Evolutionary conservation across 2,888 invertebrate species (phyloP).

Genomic region (Hyles lineata): DNA sequence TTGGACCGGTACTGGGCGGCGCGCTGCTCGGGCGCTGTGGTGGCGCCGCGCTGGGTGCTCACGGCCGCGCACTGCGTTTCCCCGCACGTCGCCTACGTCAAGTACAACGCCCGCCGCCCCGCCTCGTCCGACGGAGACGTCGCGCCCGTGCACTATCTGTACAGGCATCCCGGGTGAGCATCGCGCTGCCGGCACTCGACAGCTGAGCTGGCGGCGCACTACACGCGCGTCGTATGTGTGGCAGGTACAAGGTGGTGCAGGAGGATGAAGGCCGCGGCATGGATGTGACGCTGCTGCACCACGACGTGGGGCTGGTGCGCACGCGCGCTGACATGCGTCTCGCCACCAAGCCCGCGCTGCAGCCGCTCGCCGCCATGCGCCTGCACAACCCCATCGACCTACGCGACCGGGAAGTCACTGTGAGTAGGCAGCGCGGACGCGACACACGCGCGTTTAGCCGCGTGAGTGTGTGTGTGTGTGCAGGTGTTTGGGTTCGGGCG

Average conservation of each 20-base stretch:
- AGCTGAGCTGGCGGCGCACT: background rate
- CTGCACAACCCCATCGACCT: conserved; percentile 52
- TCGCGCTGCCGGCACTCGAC: background rate
- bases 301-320: conserved; percentile 75
- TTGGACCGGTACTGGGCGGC: conserved; percentile 64
- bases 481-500: conserved; percentile 73
- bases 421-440: conserved; percentile 32
- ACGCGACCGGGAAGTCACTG: conserved; percentile 54
- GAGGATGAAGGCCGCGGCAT: conserved; percentile 61
- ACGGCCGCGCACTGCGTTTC: conserved; percentile 75
- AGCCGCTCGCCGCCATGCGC: conserved; percentile 47
- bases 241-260: conserved; percentile 64
- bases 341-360: conserved; percentile 34
- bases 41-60: conserved; percentile 68
- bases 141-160: conserved; percentile 59
- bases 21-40: conserved; percentile 65
- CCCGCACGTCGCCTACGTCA: conserved; percentile 61
- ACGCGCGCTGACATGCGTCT: conserved; percentile 59
- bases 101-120: conserved; percentile 62
- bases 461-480: background rate
- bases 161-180: conserved; percentile 67
- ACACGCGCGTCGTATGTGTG: conserved; percentile 29
- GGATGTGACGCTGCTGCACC: conserved; percentile 70
- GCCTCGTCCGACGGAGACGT: conserved; percentile 50
- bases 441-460: background rate